A percentile compares a stretch with the other conserved stretches of the same genome.
Evolutionary conservation across 2,888 invertebrate genomes (phyloP).

Genomic region (Sinodicranocentrus sp.): DNA sequence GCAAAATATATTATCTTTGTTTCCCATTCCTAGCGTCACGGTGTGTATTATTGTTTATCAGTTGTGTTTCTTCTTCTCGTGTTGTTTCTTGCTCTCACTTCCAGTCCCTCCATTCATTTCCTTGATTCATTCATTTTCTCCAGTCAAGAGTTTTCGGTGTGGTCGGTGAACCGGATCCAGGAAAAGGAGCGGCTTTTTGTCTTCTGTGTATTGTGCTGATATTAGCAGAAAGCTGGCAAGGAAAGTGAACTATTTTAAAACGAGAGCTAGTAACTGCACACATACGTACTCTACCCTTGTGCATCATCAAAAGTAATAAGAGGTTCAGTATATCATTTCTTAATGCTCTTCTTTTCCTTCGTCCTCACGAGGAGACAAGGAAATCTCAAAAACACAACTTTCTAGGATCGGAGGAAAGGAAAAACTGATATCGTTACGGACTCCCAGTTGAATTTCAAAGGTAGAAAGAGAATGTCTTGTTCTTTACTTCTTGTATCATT

Average conservation of each 20-base stretch:
- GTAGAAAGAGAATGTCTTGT: slow-evolving; percentile 2
- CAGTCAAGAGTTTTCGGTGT: slow-evolving; percentile 46
- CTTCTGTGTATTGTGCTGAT: not conserved
- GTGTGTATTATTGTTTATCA: slow-evolving; percentile 27
- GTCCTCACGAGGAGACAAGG: slow-evolving; percentile 19
- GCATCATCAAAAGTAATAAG: slow-evolving; percentile 61
- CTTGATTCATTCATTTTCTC: slow-evolving; percentile 42
- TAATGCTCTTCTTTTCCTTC: slow-evolving; percentile 51
- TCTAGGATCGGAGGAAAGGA: slow-evolving; percentile 22
- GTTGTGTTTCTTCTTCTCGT: slow-evolving; percentile 26
- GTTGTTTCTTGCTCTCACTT: slow-evolving; percentile 23
- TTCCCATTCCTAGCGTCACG: not conserved
- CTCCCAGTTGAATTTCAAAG: slow-evolving; percentile 12
- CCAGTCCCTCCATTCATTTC: slow-evolving; percentile 32
- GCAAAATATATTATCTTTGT: slow-evolving; percentile 46
- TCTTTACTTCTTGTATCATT: not conserved
- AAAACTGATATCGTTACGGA: slow-evolving; percentile 3
- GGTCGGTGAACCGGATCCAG: slow-evolving; percentile 60
- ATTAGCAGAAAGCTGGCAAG: not conserved
- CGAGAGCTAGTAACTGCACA: too few relatives aligned
- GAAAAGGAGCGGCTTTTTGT: slow-evolving; percentile 41
- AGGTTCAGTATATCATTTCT: slow-evolving; percentile 62
- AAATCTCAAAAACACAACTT: slow-evolving; percentile 27
- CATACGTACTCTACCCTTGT: slow-evolving; percentile 23
- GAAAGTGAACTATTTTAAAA: slow-evolving; percentile 10